Base-by-base conservation (phyloP, 2,888 invertebrate species). In the Electrophaes corylata region DNA sequence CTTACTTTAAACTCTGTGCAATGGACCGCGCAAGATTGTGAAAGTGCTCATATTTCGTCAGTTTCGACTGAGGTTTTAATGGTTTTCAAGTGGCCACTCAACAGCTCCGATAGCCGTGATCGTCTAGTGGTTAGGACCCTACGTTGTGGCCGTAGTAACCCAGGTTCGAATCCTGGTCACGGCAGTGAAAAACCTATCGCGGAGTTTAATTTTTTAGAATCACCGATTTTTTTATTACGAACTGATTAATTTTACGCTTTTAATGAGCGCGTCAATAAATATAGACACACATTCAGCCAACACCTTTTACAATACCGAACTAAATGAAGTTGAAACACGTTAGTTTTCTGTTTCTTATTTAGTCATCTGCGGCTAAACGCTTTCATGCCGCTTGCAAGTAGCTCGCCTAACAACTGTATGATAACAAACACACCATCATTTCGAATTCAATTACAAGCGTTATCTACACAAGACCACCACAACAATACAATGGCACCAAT, bases 91-190 rank as follows among this genome's bases (percentile, higher is more conserved):
- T 16, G 2, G 3, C 12, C 12, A 1, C 3, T 55, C 73, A 79
- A 43, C 72, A 76, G 84, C 85, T 83, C 79, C 83, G 76, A 60
- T 76, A 92, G 94, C 94, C 94, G 94, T 94, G 93, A 94, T 94
- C 94, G 94, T 94, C 93, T 94, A 94, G 94, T 94, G 94, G 94
- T 94, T 94, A 94, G 93, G 93, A 94, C 93, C 92, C 93, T 93
- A 93, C 93, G 93, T 94, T 94, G 94, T 94, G 94, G 94, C 94
- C 94, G 94, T 94, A 94, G 94, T 94, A 94, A 94, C 94, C 94
- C 94, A 94, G 94, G 94, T 94, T 94, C 94, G 94, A 94, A 94
- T 94, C 94, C 94, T 93, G 93, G 94, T 94, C 93, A 93, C 93
- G 93, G 93, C 83, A 84, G 81, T 81, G 74, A n/a, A 44, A 68